phyloP scores from a whole-genome alignment of 2,113 vertebrate genomes.

The Lagopus leucura region DNA sequence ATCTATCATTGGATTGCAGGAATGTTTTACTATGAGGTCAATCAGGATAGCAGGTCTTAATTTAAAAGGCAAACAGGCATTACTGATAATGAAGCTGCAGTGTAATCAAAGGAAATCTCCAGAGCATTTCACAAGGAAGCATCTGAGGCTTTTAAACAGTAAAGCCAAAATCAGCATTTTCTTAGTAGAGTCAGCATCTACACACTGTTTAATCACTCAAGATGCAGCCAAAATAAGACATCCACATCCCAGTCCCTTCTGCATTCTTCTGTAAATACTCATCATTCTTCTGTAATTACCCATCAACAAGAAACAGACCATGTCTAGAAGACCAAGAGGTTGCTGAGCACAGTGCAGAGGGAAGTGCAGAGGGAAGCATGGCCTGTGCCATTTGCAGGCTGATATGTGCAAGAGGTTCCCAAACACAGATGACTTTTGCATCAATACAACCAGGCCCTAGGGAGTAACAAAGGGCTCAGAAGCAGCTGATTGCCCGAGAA shows the following conservation, averaged over 20 bases:
- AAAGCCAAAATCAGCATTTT: slow-evolving; percentile 16
- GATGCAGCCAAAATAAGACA: not conserved
- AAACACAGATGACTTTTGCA: not conserved
- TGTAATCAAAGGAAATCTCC: slow-evolving; percentile 60
- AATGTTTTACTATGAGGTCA: slow-evolving; percentile 54
- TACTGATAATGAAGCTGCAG: slow-evolving; percentile 63
- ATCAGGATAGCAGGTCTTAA: slow-evolving; percentile 39
- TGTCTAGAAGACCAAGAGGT: not conserved
- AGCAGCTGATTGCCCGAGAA: not conserved
- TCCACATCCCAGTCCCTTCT: not conserved
- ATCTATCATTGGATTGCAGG: slow-evolving; percentile 14
- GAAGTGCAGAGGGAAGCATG: accelerated
- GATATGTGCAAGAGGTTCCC: not conserved
- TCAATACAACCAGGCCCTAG: not conserved
- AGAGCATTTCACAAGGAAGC: slow-evolving; percentile 41
- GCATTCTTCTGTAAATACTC: not conserved
- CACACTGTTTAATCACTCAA: not conserved
- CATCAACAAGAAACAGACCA: not conserved
- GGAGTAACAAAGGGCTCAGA: not conserved
- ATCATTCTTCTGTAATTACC: not conserved
- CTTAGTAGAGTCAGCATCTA: not conserved
- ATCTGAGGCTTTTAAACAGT: slow-evolving; percentile 29
- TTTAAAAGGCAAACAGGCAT: slow-evolving; percentile 67
- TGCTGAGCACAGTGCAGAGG: not conserved
- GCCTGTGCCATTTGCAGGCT: not conserved